Percentiles rank a stretch among this genome's conserved stretches.
Evolutionary conservation across 2,797 vertebrate genomes (phyloP).

Genomic region (Mormyrops attenuatus): DNA sequence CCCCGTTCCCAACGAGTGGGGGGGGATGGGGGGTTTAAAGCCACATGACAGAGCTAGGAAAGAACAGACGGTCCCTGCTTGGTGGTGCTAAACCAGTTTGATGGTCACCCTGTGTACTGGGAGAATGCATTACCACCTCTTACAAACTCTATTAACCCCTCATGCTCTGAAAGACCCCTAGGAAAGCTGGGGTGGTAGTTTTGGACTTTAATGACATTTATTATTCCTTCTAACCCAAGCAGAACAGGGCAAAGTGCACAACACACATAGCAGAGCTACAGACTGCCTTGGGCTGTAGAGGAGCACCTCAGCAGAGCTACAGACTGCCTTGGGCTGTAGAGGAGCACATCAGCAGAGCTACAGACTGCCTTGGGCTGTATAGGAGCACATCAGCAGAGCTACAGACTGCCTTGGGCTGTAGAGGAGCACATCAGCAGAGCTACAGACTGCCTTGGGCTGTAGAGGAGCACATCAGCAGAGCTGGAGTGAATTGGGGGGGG

Average conservation of each 20-base stretch:
- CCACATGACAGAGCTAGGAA: not conserved
- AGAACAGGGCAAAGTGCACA: not conserved
- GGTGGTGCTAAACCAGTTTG: not conserved
- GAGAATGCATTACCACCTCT: not conserved
- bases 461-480: not conserved
- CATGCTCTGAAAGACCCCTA: not conserved
- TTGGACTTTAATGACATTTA: not conserved
- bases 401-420: too few species aligned
- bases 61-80: not conserved
- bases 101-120: not conserved
- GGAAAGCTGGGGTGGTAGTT: not conserved
- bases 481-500: not conserved
- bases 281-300: not conserved
- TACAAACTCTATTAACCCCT: not conserved
- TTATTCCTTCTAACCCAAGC: not conserved
- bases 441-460: too few species aligned
- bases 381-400: too few species aligned
- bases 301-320: too few species aligned
- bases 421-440: too few species aligned
- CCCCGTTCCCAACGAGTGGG: not conserved
- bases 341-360: too few species aligned
- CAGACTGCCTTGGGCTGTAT: too few species aligned
- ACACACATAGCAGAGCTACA: not conserved
- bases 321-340: too few species aligned
- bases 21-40: not conserved